Conservation (phyloP, 2,113 vertebrate genomes). For the Pungitius pungitius region DNA sequence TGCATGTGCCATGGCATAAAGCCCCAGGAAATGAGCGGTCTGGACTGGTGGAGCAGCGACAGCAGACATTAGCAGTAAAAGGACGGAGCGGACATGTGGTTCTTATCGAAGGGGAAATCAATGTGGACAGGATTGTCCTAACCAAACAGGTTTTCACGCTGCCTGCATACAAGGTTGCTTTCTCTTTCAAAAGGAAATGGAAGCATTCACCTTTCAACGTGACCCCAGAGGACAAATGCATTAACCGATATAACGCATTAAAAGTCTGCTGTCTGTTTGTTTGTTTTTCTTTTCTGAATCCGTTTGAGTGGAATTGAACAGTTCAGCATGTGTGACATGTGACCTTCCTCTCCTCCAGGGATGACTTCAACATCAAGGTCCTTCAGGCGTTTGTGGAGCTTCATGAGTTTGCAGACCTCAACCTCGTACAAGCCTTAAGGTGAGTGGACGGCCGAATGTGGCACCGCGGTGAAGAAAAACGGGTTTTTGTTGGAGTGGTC, state of each 20-base stretch:
- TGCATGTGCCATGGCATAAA: slow-evolving; percentile 39
- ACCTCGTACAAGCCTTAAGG: slow-evolving; percentile 98
- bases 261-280: neutral
- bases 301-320: slow-evolving; percentile 21
- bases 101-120: slow-evolving; percentile 67
- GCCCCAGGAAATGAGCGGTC: slow-evolving; percentile 69
- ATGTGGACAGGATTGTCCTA: slow-evolving; percentile 57
- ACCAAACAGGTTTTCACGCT: slow-evolving; percentile 45
- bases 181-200: slow-evolving; percentile 14
- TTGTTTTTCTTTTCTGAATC: neutral
- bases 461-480: neutral
- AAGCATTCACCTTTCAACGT: slow-evolving; percentile 18
- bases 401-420: slow-evolving; percentile 98
- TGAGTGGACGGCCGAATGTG: slow-evolving; percentile 60
- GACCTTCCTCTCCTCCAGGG: slow-evolving; percentile 77
- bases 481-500: neutral
- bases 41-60: slow-evolving; percentile 65
- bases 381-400: slow-evolving; percentile 98
- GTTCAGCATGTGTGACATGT: slow-evolving; percentile 19
- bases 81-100: slow-evolving; percentile 65
- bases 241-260: neutral
- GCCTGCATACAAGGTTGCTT: slow-evolving; percentile 19
- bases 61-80: slow-evolving; percentile 42
- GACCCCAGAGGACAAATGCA: neutral
- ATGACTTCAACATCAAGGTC: slow-evolving; percentile 98